Evolutionary conservation across 2,797 vertebrate species (phyloP).

Genomic region (Mus spretus): DNA sequence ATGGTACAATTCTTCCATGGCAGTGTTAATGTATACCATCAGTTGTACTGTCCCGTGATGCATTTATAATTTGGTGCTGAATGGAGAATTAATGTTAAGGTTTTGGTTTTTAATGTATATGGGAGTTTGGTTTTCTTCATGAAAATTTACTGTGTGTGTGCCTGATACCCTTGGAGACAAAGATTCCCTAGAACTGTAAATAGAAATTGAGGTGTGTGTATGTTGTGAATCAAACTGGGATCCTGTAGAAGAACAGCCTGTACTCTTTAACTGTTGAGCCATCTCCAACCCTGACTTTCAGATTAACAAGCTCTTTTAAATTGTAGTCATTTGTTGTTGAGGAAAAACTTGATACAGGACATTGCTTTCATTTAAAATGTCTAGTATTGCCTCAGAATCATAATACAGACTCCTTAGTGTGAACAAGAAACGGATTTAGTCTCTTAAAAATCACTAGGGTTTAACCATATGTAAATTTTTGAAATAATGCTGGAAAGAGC

Average conservation of each 20-base stretch:
- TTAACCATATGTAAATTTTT: neutral
- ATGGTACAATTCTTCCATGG: slow-evolving; percentile 4
- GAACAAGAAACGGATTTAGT: neutral
- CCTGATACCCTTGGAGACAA: neutral
- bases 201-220: neutral
- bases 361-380: slow-evolving; percentile 41
- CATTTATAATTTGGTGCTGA: neutral
- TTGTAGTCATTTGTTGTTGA: slow-evolving; percentile 44
- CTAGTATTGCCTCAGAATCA: neutral
- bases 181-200: neutral
- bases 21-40: neutral
- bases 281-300: neutral
- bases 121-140: neutral
- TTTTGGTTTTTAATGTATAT: neutral
- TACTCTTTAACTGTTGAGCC: neutral
- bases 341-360: neutral
- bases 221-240: neutral
- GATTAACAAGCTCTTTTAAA: neutral
- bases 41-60: neutral
- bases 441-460: neutral
- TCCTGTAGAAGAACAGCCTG: neutral
- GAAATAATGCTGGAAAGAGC: neutral
- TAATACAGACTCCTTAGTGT: slow-evolving; percentile 17
- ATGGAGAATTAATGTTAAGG: neutral
- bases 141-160: neutral